Evolutionary conservation across 2,888 invertebrate genomes (phyloP), one percentile per base, ranked within the genome.

Genomic region (Stictocephala bisonia): DNA sequence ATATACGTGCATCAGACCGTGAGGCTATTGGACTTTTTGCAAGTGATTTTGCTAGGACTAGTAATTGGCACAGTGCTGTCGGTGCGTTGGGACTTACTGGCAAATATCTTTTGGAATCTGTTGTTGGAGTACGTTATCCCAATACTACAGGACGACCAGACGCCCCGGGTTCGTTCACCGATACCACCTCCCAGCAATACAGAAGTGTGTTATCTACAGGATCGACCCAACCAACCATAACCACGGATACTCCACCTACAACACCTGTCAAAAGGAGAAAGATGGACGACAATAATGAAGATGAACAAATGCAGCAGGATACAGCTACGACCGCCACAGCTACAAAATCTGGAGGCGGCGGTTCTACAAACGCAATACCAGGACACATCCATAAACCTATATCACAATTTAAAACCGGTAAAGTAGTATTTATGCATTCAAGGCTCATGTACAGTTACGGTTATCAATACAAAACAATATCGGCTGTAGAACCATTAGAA

Each of bases 41-140:
- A 9, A 53, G 35, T 50, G 53, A 69, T 51, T 69, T 53, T 53
- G 24, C 35, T 29, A 40, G 40, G 18, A 69, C 69, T 69, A 15
- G 53, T 22, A 69, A 69, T 69, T 69, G 20, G 29, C 56, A 69
- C 53, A n/a, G 0, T 22, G 20, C 53, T 51, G 22, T 69, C 15
- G 69, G 69, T 53, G 24, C 9, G 13, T 9, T 51, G 20, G 31
- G 51, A 3, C 13, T 68, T 27, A 20, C 26, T 31, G 18, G 3
- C n/a, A 69, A 53, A 26, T 51, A 50, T n/a, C 6, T 3, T 27
- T 6, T 29, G 13, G 68, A 68, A 24, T 20, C 26, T 7, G 6
- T 68, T 3, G 11, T 24, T 24, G n/a, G 68, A 27, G 68, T 68
- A 24, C 48, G 26, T n/a, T 68, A 68, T 26, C 68, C 68, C 3